Percentiles rank a stretch among this genome's conserved stretches.
Evolutionary conservation across 2,797 vertebrate species (phyloP).

Genomic region (Pipistrellus kuhlii): DNA sequence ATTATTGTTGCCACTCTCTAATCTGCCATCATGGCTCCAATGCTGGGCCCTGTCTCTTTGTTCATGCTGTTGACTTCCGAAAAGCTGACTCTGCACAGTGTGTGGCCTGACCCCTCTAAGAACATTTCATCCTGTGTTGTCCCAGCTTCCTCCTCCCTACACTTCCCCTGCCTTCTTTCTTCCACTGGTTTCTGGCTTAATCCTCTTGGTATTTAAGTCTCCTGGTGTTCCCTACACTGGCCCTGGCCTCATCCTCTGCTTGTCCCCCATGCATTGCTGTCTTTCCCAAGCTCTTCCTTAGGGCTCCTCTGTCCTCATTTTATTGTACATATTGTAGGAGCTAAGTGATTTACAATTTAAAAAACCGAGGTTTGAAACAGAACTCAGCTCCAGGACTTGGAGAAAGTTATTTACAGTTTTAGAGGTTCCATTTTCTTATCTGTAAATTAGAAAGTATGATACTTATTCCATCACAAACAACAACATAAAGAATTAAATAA

Average conservation of each 20-base stretch:
- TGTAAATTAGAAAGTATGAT: background rate
- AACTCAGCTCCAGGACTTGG: background rate
- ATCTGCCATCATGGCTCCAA: too few species aligned
- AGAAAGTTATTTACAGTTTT: background rate
- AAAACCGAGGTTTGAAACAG: background rate
- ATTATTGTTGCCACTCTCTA: background rate
- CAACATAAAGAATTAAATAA: background rate
- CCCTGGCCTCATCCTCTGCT: background rate
- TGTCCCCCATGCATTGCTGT: accelerated
- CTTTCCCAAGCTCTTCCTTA: background rate
- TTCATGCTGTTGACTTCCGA: background rate
- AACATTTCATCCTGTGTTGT: background rate
- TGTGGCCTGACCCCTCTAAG: background rate
- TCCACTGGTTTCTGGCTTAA: background rate
- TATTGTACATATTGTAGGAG: background rate
- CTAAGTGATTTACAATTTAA: background rate
- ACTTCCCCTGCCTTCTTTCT: background rate
- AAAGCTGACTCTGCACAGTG: background rate
- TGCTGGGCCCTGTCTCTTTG: background rate
- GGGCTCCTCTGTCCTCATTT: background rate
- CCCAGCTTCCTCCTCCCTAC: background rate
- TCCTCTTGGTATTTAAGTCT: background rate
- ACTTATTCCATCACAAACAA: background rate
- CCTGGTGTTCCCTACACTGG: accelerated
- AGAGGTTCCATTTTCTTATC: background rate